Evolutionary conservation across 2,113 vertebrate species (phyloP).

Genomic region (Montifringilla adamsi): DNA sequence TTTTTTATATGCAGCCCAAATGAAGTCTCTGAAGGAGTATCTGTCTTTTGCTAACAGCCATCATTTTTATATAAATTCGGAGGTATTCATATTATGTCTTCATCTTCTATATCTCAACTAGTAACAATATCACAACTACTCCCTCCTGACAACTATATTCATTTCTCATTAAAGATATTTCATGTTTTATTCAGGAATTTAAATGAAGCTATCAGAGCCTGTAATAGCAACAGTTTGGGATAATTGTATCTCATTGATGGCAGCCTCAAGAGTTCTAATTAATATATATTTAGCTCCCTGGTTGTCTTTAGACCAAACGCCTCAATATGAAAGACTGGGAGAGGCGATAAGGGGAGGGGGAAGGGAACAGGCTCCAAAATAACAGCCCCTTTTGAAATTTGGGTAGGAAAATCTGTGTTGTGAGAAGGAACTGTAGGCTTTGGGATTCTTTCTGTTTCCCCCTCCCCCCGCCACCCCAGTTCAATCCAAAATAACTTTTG

Average conservation of each 20-base stretch:
- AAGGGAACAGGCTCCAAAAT: constrained; percentile 49
- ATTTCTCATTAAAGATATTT: constrained; percentile 86
- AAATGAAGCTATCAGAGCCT: constrained; percentile 84
- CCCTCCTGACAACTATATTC: constrained; percentile 81
- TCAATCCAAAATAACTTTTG: constrained; percentile 50
- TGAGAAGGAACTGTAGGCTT: constrained; percentile 18
- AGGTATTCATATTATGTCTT: constrained; percentile 79
- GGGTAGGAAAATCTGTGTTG: constrained; percentile 57
- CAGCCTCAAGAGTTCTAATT: constrained; percentile 85
- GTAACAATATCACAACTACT: constrained; percentile 78
- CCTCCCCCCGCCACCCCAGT: rapidly evolving
- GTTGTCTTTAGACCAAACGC: constrained; percentile 77
- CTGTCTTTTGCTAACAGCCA: constrained; percentile 74
- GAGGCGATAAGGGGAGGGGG: constrained; percentile 36
- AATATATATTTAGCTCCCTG: constrained; percentile 84
- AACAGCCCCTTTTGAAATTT: constrained; percentile 42
- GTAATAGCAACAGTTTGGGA: constrained; percentile 82
- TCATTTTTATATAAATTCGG: constrained; percentile 76
- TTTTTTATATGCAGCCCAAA: constrained; percentile 37
- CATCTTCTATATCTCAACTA: constrained; percentile 77
- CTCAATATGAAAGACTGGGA: constrained; percentile 67
- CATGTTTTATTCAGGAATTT: constrained; percentile 88
- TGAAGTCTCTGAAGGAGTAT: constrained; percentile 72
- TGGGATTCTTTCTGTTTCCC: background rate
- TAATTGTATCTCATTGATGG: constrained; percentile 83